A percentile compares a stretch with the other conserved stretches of the same genome.
Conservation (phyloP, 2,797 vertebrate genomes). For the Coendou prehensilis region DNA sequence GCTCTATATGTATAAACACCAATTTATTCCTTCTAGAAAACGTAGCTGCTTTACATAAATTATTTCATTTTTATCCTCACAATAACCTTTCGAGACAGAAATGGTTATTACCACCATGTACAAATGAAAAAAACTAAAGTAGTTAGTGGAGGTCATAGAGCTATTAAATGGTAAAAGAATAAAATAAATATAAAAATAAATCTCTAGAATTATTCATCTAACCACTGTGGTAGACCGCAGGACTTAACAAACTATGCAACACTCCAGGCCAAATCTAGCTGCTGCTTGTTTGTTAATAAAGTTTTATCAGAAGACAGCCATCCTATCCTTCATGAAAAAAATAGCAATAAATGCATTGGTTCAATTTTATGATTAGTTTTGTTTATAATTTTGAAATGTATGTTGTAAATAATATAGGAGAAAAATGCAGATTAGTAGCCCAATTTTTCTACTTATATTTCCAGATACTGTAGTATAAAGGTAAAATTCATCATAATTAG, state of each 20-base stretch:
- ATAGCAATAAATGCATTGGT: background rate
- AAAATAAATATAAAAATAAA: background rate
- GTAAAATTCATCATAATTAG: conserved; percentile 24
- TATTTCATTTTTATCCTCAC: conserved; percentile 55
- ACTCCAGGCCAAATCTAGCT: background rate
- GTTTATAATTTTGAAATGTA: background rate
- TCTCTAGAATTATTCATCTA: background rate
- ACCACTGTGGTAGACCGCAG: too few species aligned
- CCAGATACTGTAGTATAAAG: background rate
- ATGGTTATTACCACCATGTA: background rate
- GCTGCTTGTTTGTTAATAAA: background rate
- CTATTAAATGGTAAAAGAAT: background rate
- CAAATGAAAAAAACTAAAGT: background rate
- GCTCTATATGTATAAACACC: conserved; percentile 20
- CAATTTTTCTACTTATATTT: conserved; percentile 22
- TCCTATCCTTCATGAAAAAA: background rate
- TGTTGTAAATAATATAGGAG: background rate
- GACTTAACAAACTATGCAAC: background rate
- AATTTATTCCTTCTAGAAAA: conserved; percentile 49
- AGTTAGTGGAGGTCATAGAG: background rate
- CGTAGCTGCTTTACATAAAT: conserved; percentile 8
- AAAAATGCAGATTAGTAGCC: background rate
- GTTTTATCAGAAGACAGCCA: background rate
- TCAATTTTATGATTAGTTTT: background rate
- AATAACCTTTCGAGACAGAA: background rate